phyloP scores from a whole-genome alignment of 1,140 invertebrate genomes.

The Watersipora subatra region DNA sequence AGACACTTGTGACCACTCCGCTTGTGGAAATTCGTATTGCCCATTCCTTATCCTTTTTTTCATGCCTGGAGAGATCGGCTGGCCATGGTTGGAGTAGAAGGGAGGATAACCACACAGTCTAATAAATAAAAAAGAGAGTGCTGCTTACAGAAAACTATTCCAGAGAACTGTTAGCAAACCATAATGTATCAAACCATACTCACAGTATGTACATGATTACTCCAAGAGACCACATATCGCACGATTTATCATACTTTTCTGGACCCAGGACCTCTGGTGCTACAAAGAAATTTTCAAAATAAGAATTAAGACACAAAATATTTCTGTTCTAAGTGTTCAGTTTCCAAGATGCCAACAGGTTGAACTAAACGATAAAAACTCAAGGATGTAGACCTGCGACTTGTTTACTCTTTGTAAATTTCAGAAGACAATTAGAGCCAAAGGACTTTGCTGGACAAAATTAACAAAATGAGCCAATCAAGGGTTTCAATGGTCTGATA shows the following conservation, averaged over 20 bases:
- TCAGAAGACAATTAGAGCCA: too few relatives aligned
- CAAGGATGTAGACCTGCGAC: too few relatives aligned
- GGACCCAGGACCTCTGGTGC: constrained; percentile 90
- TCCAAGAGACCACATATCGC: constrained; percentile 95
- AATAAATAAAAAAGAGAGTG: constrained; percentile 12
- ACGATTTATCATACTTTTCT: constrained; percentile 95
- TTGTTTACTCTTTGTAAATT: too few relatives aligned
- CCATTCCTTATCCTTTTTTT: constrained; percentile 88
- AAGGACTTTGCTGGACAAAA: too few relatives aligned
- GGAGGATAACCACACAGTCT: constrained; percentile 93
- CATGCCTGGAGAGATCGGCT: constrained; percentile 98
- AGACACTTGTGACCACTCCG: constrained; percentile 90
- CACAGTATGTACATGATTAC: constrained; percentile 96
- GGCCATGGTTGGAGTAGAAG: constrained; percentile 91
- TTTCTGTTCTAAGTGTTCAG: too few relatives aligned
- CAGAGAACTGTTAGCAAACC: too few relatives aligned
- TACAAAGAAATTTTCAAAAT: constrained; percentile 36
- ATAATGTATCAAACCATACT: too few relatives aligned
- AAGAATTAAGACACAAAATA: constrained; percentile 12
- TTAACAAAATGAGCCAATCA: too few relatives aligned
- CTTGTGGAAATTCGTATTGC: constrained; percentile 88
- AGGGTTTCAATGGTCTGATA: too few relatives aligned
- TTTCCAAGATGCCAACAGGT: too few relatives aligned
- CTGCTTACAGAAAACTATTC: too few relatives aligned
- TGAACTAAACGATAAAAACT: too few relatives aligned